Evolutionary conservation across 2,888 invertebrate genomes (phyloP), one percentile per base, ranked within the genome.

Genomic region (Argyra leucocephala): DNA sequence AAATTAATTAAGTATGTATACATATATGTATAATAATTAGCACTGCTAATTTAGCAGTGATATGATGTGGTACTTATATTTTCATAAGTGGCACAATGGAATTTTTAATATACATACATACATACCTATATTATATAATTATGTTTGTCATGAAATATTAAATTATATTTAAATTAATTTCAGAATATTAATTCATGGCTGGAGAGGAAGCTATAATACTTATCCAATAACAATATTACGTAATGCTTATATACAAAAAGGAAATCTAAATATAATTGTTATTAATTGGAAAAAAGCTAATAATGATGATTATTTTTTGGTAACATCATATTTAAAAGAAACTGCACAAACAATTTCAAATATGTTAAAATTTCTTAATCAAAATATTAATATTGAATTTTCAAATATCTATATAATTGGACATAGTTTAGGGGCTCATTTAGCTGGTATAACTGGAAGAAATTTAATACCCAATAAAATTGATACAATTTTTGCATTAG

Each of bases 401-500:
- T 18, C 12, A 0, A 61, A 58, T 0, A 64, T 67, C 5, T 68
- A 65, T 24, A 15, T 73, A 0, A 23, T 72, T 36, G 74, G 74
- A 3, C 22, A 22, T 58, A 58, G 58, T 22, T 58, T 58, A 22
- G 58, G 58, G 10, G 58, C 58, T 12, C 74, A 74, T 58, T 4
- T 70, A 12, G 65, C 63, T 5, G 71, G 74, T 7, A 23, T 73
- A 5, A 65, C 69, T 1, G 73, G 72, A 21, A 66, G 65, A 23
- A 3, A 0, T 0, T 48, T 69, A n/a, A 22, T n/a, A 15, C 22
- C 21, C 21, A 24, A 63, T n/a, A n/a, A 21, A 23, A 22, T 66
- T 24, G 18, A 60, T 22, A 22, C 22, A 22, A 58, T 58, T 64
- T 69, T 63, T 22, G 60, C 60, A 26, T 80, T 93, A 69, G 93